Conservation (phyloP, 2,113 vertebrate genomes). For the Strix uralensis region DNA sequence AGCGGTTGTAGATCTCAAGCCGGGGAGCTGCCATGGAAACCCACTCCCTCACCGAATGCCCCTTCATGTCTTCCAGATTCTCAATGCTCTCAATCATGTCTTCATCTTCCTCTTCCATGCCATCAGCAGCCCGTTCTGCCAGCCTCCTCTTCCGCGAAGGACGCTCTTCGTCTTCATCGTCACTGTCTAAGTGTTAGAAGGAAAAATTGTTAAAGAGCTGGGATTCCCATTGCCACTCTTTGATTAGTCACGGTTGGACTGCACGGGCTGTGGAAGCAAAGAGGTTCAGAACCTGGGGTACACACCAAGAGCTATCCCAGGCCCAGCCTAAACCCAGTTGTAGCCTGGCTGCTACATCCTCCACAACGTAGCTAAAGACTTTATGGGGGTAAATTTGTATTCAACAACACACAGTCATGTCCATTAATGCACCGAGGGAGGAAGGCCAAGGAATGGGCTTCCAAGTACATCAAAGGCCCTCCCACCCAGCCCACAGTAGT, state of each 20-base stretch:
- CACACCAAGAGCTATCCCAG: not conserved
- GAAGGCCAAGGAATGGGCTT: not conserved
- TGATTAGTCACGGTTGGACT: not conserved
- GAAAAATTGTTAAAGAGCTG: not conserved
- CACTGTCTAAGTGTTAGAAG: constrained; percentile 79
- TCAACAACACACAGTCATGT: not conserved
- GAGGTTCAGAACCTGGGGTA: not conserved
- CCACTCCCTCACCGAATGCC: constrained; percentile 95
- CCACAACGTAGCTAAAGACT: rapidly evolving
- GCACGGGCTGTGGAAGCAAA: not conserved
- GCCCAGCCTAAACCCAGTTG: not conserved
- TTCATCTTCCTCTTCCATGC: constrained; percentile 82
- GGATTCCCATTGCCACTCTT: not conserved
- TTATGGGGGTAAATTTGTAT: not conserved
- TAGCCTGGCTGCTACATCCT: not conserved
- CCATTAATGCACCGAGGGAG: not conserved
- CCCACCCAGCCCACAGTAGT: not conserved
- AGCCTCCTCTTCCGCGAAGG: constrained; percentile 84
- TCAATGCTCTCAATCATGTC: constrained; percentile 99
- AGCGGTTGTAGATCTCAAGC: constrained; percentile 97
- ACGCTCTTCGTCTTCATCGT: constrained; percentile 92
- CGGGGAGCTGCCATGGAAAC: constrained; percentile 94
- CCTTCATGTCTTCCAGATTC: constrained; percentile 98
- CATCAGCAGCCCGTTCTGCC: constrained; percentile 88
- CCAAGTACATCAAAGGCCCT: not conserved